Base-by-base conservation (phyloP, 2,888 invertebrate genomes). In the Drosophila cognata region DNA sequence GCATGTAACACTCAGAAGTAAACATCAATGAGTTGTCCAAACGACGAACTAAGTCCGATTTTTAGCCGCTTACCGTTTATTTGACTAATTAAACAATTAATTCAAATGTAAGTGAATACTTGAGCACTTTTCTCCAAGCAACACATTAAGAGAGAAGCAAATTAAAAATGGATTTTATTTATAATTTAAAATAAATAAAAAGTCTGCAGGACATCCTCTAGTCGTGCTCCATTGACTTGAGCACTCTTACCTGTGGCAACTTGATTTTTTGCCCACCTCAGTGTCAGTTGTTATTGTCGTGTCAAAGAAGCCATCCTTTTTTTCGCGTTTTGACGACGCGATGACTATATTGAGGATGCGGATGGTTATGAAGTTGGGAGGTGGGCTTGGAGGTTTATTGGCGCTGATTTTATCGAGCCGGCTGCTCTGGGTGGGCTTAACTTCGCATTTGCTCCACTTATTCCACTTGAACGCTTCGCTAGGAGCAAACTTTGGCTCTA, bases 391-490 rank as follows among this genome's bases (percentile, higher is more conserved):
- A 51, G 53, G 21, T 25, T 16, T 46, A 25, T 25, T 60, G 55
- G 46, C 61, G 52, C 29, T 62, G 67, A 61, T 62, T 67, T 62
- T 48, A 38, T 53, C 33, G 41, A 31, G 50, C 21, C 35, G 18
- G 11, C 28, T 5, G 21, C 28, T 35, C 35, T 59, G 55, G 56
- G 46, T 55, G 69, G 65, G 57, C 74, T 62, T 75, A 67, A 71
- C 59, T 67, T 83, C 68, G 82, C 79, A 81, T 81, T 83, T 81
- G 82, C 71, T 81, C 83, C 83, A 79, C 82, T 82, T 82, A 82
- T 83, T 82, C 78, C 81, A 79, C 83, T 81, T 82, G 76, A 82
- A 82, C 81, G 82, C 83, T 81, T 83, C 78, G 81, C 77, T 81
- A 74, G 79, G 82, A 84, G 80, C 82, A 84, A 84, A 77, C 79